Evolutionary conservation across 2,888 invertebrate genomes (phyloP).

Genomic region (Coleophora flavipennella): DNA sequence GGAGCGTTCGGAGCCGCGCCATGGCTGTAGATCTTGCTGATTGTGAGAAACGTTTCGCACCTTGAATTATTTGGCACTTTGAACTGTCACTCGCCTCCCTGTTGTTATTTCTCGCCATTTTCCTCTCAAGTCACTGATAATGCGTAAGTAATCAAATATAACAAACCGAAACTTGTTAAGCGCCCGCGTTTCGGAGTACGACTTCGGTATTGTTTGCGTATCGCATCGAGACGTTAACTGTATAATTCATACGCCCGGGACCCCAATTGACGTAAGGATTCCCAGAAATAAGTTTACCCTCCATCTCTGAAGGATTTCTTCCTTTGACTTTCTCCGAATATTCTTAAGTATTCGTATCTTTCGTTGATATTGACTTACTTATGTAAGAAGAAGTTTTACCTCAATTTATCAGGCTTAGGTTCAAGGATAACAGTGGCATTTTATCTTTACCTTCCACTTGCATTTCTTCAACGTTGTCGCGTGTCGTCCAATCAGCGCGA

Average conservation of each 20-base stretch:
- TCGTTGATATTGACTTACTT: background rate
- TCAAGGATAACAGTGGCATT: constrained; percentile 7
- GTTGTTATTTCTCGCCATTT: constrained; percentile 45
- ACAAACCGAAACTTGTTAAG: constrained; percentile 37
- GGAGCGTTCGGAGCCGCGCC: constrained; percentile 32
- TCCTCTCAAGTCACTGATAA: constrained; percentile 30
- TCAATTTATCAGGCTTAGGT: background rate
- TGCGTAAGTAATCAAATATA: constrained; percentile 37
- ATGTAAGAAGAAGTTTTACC: background rate
- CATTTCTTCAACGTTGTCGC: constrained; percentile 39
- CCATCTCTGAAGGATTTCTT: constrained; percentile 7
- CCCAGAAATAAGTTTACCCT: constrained; percentile 20
- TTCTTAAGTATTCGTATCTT: background rate
- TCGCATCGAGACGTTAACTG: constrained; percentile 31
- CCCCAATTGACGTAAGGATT: constrained; percentile 24
- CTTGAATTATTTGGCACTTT: constrained; percentile 66
- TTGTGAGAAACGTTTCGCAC: constrained; percentile 61
- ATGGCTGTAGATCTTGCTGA: constrained; percentile 60
- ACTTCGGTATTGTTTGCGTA: constrained; percentile 34
- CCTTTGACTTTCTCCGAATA: background rate
- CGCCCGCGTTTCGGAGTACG: constrained; percentile 7
- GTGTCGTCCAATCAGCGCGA: constrained; percentile 50
- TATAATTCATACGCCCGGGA: constrained; percentile 34
- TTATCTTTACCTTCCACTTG: constrained; percentile 48
- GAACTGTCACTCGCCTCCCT: constrained; percentile 51